Conservation (phyloP, 2,797 vertebrate species). For the Periparus ater region DNA sequence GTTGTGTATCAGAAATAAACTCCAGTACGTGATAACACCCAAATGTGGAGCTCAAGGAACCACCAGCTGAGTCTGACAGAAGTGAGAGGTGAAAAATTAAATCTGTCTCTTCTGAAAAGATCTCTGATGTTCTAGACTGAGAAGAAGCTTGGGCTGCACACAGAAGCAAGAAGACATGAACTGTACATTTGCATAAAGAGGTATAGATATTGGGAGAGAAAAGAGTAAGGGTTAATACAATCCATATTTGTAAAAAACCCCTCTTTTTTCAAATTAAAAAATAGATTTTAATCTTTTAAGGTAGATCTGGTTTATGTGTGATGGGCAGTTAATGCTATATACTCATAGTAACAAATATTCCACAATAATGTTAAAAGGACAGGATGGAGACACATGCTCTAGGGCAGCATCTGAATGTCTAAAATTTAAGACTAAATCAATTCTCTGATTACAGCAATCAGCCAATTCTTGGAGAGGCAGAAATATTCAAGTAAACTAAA, state of each 20-base stretch:
- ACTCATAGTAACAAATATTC: neutral
- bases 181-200: neutral
- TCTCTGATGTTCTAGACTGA: neutral
- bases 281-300: neutral
- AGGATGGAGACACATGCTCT: neutral
- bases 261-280: neutral
- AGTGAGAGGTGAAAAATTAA: neutral
- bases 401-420: neutral
- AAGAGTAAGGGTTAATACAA: neutral
- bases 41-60: fast-evolving
- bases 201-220: neutral
- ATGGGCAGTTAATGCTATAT: neutral
- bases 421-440: neutral
- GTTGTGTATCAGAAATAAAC: neutral
- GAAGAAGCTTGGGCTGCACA: neutral
- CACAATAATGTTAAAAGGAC: neutral
- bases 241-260: fast-evolving
- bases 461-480: conserved; percentile 1
- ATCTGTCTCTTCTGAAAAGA: neutral
- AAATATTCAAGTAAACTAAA: neutral
- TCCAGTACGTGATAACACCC: fast-evolving
- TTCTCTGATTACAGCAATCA: conserved; percentile 9
- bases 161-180: neutral
- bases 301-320: neutral
- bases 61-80: neutral